These are phyloP conservation scores for Chelonus formosanus DNA, from an alignment of 2,888 invertebrate genomes.

Conservation along the genomic window DNA sequence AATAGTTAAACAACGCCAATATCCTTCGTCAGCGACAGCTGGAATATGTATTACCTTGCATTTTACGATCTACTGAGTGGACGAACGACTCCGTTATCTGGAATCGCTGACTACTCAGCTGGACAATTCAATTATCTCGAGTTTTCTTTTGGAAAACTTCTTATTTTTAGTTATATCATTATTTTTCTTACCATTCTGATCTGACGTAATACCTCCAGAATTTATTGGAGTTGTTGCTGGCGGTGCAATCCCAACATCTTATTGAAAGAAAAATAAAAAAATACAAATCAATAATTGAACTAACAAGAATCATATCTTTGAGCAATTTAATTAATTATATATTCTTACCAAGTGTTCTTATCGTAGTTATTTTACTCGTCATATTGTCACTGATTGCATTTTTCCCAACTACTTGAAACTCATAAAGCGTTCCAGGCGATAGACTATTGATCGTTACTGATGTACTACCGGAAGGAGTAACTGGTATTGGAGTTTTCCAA, in stretches of 20 bases:
- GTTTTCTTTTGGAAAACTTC: conserved; percentile 3
- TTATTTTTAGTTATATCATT: conserved; percentile 6
- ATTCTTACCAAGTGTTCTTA: conserved; percentile 85
- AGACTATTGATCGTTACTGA: conserved; percentile 85
- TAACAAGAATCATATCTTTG: neutral
- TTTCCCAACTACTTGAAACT: conserved; percentile 95
- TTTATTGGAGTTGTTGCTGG: conserved; percentile 56
- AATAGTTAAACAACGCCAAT: conserved; percentile 38
- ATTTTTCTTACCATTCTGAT: conserved; percentile 54
- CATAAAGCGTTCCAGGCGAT: conserved; percentile 89
- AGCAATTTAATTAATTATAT: conserved; percentile 19
- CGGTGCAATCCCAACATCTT: conserved; percentile 54
- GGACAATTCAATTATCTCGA: too few species aligned
- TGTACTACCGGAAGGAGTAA: conserved; percentile 91
- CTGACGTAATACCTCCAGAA: conserved; percentile 51
- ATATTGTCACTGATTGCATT: conserved; percentile 95
- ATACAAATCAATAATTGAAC: conserved; percentile 23
- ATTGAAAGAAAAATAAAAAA: conserved; percentile 36
- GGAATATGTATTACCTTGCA: conserved; percentile 6
- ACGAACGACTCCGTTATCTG: too few species aligned
- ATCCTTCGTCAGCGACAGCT: conserved; percentile 18
- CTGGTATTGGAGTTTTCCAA: conserved; percentile 89
- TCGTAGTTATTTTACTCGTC: conserved; percentile 92
- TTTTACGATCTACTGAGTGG: conserved; percentile 4
- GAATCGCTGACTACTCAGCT: too few species aligned